Conservation (phyloP, 2,888 invertebrate genomes). For the Nomada ruficornis region DNA sequence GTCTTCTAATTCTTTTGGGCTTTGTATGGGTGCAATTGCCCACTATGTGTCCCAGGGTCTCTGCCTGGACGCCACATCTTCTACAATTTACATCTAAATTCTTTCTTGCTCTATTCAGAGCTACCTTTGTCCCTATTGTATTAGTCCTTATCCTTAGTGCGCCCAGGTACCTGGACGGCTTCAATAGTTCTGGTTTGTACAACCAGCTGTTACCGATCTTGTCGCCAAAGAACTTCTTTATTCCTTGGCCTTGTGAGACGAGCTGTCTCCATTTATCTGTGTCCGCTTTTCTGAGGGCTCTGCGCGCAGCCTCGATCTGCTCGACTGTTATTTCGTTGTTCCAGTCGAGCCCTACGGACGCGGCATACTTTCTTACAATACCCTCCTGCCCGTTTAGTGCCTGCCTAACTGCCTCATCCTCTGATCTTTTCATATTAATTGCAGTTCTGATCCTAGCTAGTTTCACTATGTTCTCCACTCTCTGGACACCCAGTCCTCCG, state of each 20-base stretch:
- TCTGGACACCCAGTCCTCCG: too few species aligned
- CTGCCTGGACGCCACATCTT: neutral
- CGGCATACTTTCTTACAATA: too few species aligned
- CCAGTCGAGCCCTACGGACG: too few species aligned
- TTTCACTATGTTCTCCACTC: too few species aligned
- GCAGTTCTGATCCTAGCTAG: too few species aligned
- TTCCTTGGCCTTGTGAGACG: neutral
- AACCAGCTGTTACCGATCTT: slow-evolving; percentile 16
- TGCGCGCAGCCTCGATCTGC: too few species aligned
- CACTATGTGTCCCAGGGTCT: slow-evolving; percentile 9
- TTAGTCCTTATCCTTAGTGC: slow-evolving; percentile 1
- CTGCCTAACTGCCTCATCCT: rapidly evolving
- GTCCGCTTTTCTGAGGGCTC: too few species aligned
- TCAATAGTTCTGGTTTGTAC: neutral
- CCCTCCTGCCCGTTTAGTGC: too few species aligned
- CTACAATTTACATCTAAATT: neutral
- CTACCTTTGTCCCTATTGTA: neutral
- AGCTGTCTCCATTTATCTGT: neutral
- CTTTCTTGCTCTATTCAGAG: neutral
- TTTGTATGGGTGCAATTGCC: slow-evolving; percentile 8
- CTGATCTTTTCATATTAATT: too few species aligned
- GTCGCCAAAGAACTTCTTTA: neutral
- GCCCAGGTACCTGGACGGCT: slow-evolving; percentile 15
- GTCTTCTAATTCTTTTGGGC: neutral
- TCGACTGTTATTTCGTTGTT: too few species aligned